These are phyloP conservation scores for Lydus trimaculatus DNA, from an alignment of 2,888 invertebrate species.

Conservation along the genomic window DNA sequence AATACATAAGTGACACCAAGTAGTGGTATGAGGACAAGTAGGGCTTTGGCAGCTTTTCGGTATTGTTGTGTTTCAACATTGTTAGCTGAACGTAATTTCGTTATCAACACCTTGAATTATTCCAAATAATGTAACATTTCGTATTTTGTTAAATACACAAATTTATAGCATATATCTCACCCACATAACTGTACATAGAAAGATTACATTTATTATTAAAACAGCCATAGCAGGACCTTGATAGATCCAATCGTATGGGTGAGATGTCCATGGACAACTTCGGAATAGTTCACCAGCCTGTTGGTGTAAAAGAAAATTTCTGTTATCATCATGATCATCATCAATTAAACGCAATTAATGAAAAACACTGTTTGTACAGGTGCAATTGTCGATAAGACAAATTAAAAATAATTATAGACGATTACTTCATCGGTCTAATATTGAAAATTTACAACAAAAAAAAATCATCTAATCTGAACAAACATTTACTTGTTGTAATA, in stretches of 20 bases:
- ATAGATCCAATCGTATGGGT: slow-evolving; percentile 85
- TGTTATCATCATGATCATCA: neutral
- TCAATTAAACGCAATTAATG: slow-evolving; percentile 10
- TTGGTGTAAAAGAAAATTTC: neutral
- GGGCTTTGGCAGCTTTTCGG: slow-evolving; percentile 86
- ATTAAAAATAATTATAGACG: slow-evolving; percentile 28
- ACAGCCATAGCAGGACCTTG: slow-evolving; percentile 83
- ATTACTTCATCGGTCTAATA: slow-evolving; percentile 13
- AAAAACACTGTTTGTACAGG: slow-evolving; percentile 27
- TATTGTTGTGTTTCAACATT: slow-evolving; percentile 88
- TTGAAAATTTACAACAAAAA: too few relatives aligned
- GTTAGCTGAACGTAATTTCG: slow-evolving; percentile 87
- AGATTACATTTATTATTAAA: slow-evolving; percentile 79
- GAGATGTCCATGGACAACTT: slow-evolving; percentile 77
- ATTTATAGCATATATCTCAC: slow-evolving; percentile 53
- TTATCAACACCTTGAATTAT: slow-evolving; percentile 79
- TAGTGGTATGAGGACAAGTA: slow-evolving; percentile 86
- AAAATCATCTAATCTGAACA: slow-evolving; percentile 22
- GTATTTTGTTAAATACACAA: neutral
- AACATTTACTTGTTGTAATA: slow-evolving; percentile 21
- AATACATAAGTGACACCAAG: slow-evolving; percentile 89
- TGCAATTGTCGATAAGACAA: slow-evolving; percentile 25
- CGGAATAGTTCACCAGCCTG: slow-evolving; percentile 32
- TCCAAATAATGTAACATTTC: neutral
- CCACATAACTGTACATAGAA: slow-evolving; percentile 85